Base-by-base conservation (phyloP, 2,888 invertebrate species). In the Ophion costatus region DNA sequence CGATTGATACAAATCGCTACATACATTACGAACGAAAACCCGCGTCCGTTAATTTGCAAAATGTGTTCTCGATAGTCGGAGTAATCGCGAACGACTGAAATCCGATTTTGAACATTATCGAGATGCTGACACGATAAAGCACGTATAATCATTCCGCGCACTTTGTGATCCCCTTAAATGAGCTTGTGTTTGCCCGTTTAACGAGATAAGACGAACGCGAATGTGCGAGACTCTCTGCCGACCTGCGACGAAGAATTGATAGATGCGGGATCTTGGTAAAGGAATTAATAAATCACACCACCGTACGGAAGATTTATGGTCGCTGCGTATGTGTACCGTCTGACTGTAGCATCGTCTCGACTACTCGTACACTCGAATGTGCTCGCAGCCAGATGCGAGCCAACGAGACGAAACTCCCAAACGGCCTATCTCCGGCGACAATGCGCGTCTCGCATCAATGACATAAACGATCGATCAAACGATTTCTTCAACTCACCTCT, bases 311-410 rank as follows among this genome's bases (percentile, higher is more conserved):
- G 57, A 17, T 76, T 38, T 5, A 22, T 57, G 38, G 22, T 17
- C 42, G 57, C 66, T 57, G 45, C 11, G 45, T 45, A 10, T n/a
- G 45, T 45, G 45, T n/a, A 56, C 51, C 45, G 76, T 67, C 66
- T 67, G 76, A 76, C 76, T 67, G 56, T 17, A 67, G 22, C 67
- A 76, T 17, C 38, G 57, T 42, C 57, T 67, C 67, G 67, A 76
- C 67, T 67, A 67, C 66, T 76, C 70, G 70, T 76, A 51, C 57
- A 66, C 14, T 33, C 57, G 24, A 45, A 22, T 24, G n/a, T 59
- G 61, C 6, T 17, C 3, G 42, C 38, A 76, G 5, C 9, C 33
- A 14, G 20, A 57, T 57, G 57, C 22, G 64, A 10, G 57, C 22
- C 38, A 2, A 67, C 56, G 17, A 29, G 42, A 75, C 22, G 76